Base-by-base conservation (phyloP, 2,113 vertebrate genomes). In the Pelobates fuscus region DNA sequence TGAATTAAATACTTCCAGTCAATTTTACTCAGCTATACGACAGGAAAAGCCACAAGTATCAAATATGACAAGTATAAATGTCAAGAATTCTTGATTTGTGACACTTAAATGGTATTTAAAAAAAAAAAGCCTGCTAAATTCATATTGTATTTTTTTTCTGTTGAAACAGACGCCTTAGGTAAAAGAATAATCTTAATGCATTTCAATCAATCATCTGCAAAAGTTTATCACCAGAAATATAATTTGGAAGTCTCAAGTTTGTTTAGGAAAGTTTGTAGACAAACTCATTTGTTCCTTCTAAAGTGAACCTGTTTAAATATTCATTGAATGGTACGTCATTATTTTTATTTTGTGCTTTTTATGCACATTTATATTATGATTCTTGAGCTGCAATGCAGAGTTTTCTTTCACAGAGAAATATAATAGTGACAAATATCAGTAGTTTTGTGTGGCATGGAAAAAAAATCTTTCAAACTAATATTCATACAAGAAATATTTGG, bases 41-140 rank as follows among this genome's bases (percentile, higher is more conserved):
- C 71, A 73, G 46, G 24, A 27, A 64, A 73, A 73, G 71, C 61
- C 71, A 73, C 61, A 65, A 64, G 61, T 65, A 73, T 73, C 59
- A 72, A 72, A 72, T 63, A 72, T 64, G 70, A 72, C 70, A 72
- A 63, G 70, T 72, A 63, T 29, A 73, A 73, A 73, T 73, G 71
- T 57, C 71, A 73, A 55, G 70, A 73, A 73, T 64, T 64, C 61
- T 65, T 73, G 71, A 73, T 65, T 73, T 64, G 65, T 73, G 71
- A 73, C 71, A 73, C 61, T 55, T 73, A 73, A 73, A 73, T 73
- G 46, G 61, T 73, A 73, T 57, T 65, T n/a, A n/a, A n/a, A n/a
- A n/a, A n/a, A n/a, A n/a, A n/a, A n/a, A n/a, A n/a, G n/a, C n/a
- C n/a, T n/a, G 70, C 49, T 55, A 49, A 57, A 73, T 73, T 73